Evolutionary conservation across 1,140 invertebrate species (phyloP).

Genomic region (Trinorchestia longiramus): DNA sequence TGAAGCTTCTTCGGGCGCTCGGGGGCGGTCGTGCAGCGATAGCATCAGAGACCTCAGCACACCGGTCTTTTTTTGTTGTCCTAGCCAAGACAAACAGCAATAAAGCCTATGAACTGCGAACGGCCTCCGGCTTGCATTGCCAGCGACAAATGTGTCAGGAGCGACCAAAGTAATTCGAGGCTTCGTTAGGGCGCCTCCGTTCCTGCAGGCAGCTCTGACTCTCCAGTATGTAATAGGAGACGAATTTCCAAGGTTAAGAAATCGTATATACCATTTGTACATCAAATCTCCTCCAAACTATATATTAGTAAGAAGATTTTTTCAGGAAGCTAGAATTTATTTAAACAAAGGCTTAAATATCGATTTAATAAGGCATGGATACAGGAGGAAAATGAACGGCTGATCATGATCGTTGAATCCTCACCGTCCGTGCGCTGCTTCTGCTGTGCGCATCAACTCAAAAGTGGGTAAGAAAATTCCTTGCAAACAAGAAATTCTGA

Average conservation of each 20-base stretch:
- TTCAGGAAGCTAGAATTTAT: background rate
- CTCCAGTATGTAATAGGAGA: background rate
- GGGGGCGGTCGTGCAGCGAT: conserved; percentile 33
- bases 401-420: background rate
- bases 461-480: background rate
- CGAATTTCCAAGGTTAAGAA: background rate
- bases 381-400: background rate
- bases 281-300: no score
- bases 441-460: background rate
- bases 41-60: conserved; percentile 4
- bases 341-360: background rate
- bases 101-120: conserved; percentile 39
- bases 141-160: conserved; percentile 23
- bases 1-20: conserved; percentile 15
- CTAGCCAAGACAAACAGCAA: conserved; percentile 22
- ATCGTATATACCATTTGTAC: background rate
- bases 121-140: conserved; percentile 15
- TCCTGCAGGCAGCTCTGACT: background rate
- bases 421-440: background rate
- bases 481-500: background rate
- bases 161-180: background rate
- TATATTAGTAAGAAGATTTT: background rate
- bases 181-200: background rate
- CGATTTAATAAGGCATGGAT: background rate
- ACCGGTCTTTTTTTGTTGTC: background rate